These are phyloP conservation scores for Drosophila prosaltans DNA, from an alignment of 1,140 invertebrate genomes.

Conservation along the genomic window DNA sequence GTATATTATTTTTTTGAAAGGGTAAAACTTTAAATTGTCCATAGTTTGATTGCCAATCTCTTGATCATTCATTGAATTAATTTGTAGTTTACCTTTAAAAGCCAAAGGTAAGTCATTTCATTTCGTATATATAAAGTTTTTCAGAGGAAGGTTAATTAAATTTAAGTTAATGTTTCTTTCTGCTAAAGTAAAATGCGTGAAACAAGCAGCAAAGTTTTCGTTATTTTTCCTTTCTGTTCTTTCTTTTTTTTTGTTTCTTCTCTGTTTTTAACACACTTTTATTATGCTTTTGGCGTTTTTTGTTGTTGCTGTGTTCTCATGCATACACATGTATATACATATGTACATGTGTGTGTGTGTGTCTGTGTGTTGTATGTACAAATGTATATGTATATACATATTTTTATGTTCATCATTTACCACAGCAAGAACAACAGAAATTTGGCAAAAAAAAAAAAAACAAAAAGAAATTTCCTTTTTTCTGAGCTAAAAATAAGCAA, in stretches of 20 bases:
- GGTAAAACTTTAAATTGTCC: too few relatives aligned
- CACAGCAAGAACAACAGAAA: slow-evolving; percentile 15
- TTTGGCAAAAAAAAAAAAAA: not conserved
- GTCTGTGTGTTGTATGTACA: not conserved
- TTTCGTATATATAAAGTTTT: not conserved
- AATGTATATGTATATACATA: not conserved
- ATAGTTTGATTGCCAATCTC: too few relatives aligned
- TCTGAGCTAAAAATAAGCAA: slow-evolving; percentile 16
- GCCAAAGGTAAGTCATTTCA: too few relatives aligned
- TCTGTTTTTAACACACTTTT: slow-evolving; percentile 9
- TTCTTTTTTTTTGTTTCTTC: not conserved
- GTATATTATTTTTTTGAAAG: too few relatives aligned
- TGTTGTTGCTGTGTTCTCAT: slow-evolving; percentile 2
- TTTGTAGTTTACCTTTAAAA: too few relatives aligned
- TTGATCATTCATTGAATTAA: too few relatives aligned
- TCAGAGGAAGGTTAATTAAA: not conserved
- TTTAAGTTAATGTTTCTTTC: slow-evolving; percentile 12
- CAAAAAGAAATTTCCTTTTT: slow-evolving; percentile 8
- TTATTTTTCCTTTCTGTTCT: not conserved
- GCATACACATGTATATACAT: not conserved
- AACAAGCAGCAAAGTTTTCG: slow-evolving; percentile 6
- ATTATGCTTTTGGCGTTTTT: slow-evolving; percentile 16
- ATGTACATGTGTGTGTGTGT: not conserved
- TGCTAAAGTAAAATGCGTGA: slow-evolving; percentile 7
- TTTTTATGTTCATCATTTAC: slow-evolving; percentile 20